Evolutionary conservation across 2,888 invertebrate genomes (phyloP).

Genomic region (Agrochola litura): DNA sequence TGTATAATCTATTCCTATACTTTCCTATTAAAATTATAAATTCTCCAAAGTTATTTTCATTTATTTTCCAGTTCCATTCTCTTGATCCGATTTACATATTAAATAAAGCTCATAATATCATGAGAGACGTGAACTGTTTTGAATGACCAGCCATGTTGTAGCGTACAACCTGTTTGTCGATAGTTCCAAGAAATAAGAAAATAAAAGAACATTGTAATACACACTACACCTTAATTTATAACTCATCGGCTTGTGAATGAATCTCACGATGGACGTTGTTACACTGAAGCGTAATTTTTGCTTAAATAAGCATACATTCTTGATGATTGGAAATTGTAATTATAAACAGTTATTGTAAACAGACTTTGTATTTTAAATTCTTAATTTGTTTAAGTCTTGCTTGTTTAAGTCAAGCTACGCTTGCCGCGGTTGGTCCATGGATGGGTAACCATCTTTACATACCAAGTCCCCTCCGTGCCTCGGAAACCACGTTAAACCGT

Average conservation of each 20-base stretch:
- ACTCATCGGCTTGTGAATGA: constrained; percentile 65
- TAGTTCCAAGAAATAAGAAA: constrained; percentile 48
- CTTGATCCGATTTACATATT: neutral
- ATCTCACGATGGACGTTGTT: constrained; percentile 56
- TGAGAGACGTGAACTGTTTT: constrained; percentile 21
- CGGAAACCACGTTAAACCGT: too few species aligned
- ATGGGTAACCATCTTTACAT: too few species aligned
- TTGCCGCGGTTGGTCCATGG: too few species aligned
- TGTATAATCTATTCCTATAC: too few species aligned
- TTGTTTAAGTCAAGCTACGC: too few species aligned
- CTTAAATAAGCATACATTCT: too few species aligned
- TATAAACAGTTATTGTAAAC: too few species aligned
- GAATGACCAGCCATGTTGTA: constrained; percentile 27
- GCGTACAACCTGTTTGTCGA: constrained; percentile 30
- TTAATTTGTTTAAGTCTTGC: too few species aligned
- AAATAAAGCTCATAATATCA: neutral
- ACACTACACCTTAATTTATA: constrained; percentile 64
- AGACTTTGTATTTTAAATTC: too few species aligned
- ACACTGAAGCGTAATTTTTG: constrained; percentile 42
- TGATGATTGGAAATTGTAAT: too few species aligned
- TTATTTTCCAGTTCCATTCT: neutral
- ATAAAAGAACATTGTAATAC: constrained; percentile 59
- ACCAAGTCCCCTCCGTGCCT: too few species aligned
- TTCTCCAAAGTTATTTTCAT: neutral
- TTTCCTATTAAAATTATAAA: neutral